A percentile compares a stretch with the other conserved stretches of the same genome.
These are phyloP conservation scores for Colletes collaris DNA, from an alignment of 2,888 invertebrate genomes.

Conservation along the genomic window DNA sequence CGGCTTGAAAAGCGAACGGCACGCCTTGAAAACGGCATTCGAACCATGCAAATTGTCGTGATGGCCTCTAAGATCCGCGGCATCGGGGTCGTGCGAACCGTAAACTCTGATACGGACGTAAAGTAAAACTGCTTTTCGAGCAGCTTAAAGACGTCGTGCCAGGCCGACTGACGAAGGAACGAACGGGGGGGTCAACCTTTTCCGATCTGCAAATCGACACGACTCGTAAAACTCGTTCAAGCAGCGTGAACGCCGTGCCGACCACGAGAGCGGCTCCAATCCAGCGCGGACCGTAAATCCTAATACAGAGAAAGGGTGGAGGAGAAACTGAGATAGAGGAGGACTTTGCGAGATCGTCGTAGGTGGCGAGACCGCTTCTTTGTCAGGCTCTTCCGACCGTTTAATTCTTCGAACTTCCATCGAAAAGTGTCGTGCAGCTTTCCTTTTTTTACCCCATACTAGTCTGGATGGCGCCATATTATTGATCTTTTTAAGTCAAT, in stretches of 20 bases:
- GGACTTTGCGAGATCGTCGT: constrained; percentile 52
- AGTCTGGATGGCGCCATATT: no score
- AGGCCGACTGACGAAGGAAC: constrained; percentile 54
- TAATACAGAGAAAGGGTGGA: constrained; percentile 41
- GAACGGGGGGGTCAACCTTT: constrained; percentile 63
- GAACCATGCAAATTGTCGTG: constrained; percentile 71
- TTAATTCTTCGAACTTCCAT: not conserved
- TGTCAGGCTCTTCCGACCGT: constrained; percentile 46
- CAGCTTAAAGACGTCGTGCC: constrained; percentile 65
- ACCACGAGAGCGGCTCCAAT: constrained; percentile 46
- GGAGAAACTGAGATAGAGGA: not conserved
- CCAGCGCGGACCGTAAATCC: constrained; percentile 57
- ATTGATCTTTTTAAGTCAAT: no score
- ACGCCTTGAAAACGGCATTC: constrained; percentile 68
- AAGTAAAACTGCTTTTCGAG: constrained; percentile 63
- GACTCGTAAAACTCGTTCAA: constrained; percentile 70
- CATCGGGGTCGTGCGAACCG: constrained; percentile 74
- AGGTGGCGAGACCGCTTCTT: constrained; percentile 69
- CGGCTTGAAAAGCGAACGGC: constrained; percentile 53
- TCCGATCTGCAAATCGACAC: constrained; percentile 69
- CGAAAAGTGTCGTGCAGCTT: no score
- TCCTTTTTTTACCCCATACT: no score
- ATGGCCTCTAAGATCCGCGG: constrained; percentile 68
- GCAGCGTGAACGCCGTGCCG: constrained; percentile 50
- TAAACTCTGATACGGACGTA: constrained; percentile 68